Percentiles rank a stretch among this genome's conserved stretches.
These are phyloP conservation scores for Trogon surrucura DNA, from an alignment of 2,113 vertebrate genomes.

Conservation along the genomic window DNA sequence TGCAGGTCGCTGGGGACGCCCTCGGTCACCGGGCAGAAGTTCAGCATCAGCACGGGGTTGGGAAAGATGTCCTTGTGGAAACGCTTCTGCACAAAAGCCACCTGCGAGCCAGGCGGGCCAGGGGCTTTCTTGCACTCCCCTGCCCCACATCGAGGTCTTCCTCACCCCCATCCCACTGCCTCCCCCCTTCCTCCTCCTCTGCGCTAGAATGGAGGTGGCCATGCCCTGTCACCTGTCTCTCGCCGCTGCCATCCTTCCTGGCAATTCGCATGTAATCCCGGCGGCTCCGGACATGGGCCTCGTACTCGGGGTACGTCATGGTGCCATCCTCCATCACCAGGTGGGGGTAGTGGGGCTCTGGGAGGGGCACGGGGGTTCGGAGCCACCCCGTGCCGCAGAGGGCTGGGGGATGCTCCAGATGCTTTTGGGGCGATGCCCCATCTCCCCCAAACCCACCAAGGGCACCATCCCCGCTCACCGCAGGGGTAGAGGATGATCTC, in stretches of 20 bases:
- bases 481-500: conserved; percentile 94
- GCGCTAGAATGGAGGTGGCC: accelerated
- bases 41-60: conserved; percentile 94
- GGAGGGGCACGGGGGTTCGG: background rate
- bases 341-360: conserved; percentile 92
- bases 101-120: conserved; percentile 63
- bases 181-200: background rate
- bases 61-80: conserved; percentile 94
- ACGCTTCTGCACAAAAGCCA: conserved; percentile 91
- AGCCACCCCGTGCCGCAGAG: accelerated
- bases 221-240: conserved; percentile 81
- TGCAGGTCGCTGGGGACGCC: conserved; percentile 78
- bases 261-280: conserved; percentile 84
- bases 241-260: conserved; percentile 83
- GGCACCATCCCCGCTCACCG: conserved; percentile 75
- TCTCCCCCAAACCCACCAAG: background rate
- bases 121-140: background rate
- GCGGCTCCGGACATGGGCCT: conserved; percentile 83
- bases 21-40: conserved; percentile 89
- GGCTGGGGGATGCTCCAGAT: background rate
- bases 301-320: conserved; percentile 87
- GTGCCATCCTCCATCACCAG: conserved; percentile 88
- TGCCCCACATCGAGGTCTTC: accelerated
- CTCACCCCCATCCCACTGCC: background rate
- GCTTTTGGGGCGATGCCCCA: background rate